phyloP scores from a whole-genome alignment of 2,888 invertebrate species.

The Emmelina monodactyla region DNA sequence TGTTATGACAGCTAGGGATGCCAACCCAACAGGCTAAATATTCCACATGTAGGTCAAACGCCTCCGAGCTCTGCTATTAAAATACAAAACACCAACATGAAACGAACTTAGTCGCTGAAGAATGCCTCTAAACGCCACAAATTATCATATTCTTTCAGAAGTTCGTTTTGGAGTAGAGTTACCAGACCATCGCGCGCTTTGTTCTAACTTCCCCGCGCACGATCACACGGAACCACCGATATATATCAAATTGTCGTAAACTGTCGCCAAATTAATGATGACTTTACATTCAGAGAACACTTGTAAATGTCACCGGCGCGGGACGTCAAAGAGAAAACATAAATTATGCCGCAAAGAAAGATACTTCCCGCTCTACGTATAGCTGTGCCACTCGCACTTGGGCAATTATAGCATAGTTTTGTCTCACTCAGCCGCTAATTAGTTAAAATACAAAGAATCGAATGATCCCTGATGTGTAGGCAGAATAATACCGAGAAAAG shows the following conservation, averaged over 20 bases:
- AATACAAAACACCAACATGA: conserved; percentile 23
- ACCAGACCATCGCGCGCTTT: conserved; percentile 54
- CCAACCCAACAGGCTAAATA: neutral
- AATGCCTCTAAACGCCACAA: conserved; percentile 27
- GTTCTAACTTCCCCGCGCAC: conserved; percentile 25
- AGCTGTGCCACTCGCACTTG: conserved; percentile 24
- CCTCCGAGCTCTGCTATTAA: conserved; percentile 10
- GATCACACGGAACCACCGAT: conserved; percentile 30
- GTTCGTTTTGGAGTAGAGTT: conserved; percentile 24
- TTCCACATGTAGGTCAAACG: conserved; percentile 7
- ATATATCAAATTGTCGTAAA: conserved; percentile 30
- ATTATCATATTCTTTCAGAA: conserved; percentile 22
- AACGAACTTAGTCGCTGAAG: conserved; percentile 18
- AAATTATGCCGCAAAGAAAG: conserved; percentile 48
- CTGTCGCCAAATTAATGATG: conserved; percentile 44
- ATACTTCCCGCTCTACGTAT: conserved; percentile 43
- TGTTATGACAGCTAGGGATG: too few species aligned
- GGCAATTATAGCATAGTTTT: conserved; percentile 15
- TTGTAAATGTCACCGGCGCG: conserved; percentile 35
- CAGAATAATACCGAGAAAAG: too few species aligned
- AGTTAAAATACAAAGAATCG: too few species aligned
- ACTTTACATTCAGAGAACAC: conserved; percentile 44
- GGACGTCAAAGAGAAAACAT: conserved; percentile 24
- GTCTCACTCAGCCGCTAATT: conserved; percentile 39
- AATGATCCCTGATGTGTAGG: too few species aligned